Evolutionary conservation across 2,797 vertebrate genomes (phyloP).

Genomic region (Acanthornis magna): DNA sequence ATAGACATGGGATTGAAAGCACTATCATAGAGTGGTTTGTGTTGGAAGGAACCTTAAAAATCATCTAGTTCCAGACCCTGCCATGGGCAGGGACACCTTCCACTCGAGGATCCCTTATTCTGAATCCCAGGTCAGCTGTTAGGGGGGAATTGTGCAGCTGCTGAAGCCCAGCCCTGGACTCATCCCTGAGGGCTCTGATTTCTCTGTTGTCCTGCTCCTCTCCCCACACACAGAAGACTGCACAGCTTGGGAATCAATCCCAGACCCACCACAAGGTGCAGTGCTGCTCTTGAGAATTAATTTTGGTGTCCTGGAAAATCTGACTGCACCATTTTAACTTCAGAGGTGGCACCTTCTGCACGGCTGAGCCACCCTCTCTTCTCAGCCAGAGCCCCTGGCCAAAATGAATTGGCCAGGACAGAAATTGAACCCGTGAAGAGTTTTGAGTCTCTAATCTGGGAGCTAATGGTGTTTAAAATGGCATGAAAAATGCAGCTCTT

Average conservation of each 20-base stretch:
- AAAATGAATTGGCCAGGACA: fast-evolving
- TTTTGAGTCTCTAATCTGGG: background rate
- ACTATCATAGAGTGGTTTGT: background rate
- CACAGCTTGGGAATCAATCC: background rate
- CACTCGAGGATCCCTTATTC: background rate
- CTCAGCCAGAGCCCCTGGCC: background rate
- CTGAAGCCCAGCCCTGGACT: background rate
- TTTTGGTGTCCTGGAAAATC: background rate
- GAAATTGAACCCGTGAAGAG: background rate
- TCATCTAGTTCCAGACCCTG: background rate
- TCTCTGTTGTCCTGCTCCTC: background rate
- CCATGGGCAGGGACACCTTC: background rate
- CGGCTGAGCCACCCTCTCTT: background rate
- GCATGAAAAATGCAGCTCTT: background rate
- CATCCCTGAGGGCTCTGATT: background rate
- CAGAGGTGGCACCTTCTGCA: background rate
- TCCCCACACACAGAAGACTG: background rate
- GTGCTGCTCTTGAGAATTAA: background rate
- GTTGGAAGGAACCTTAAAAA: background rate
- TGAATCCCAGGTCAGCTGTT: background rate
- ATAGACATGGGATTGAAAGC: background rate
- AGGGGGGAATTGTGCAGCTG: background rate
- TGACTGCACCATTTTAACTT: background rate
- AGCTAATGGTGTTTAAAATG: background rate
- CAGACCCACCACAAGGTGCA: background rate